Percentiles rank a stretch among this genome's conserved stretches.
phyloP scores from a whole-genome alignment of 2,113 vertebrate species.

The Gasterosteus nipponicus region DNA sequence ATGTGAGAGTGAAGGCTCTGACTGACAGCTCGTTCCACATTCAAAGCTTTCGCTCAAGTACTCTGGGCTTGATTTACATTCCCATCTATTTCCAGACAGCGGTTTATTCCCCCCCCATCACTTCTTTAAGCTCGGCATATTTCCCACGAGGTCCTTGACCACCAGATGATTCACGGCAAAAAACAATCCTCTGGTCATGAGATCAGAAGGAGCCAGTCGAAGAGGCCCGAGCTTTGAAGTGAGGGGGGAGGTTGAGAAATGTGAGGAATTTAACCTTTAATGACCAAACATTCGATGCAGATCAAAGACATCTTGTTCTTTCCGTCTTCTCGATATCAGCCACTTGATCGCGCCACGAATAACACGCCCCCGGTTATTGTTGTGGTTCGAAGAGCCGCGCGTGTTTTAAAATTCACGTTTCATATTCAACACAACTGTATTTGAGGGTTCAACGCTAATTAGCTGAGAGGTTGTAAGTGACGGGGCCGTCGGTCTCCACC shows the following conservation, averaged over 20 bases:
- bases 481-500: neutral
- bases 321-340: neutral
- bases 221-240: slow-evolving; percentile 9
- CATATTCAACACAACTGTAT: neutral
- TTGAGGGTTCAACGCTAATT: neutral
- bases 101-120: neutral
- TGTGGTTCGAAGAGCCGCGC: slow-evolving; percentile 1
- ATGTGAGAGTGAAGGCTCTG: neutral
- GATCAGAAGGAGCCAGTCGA: neutral
- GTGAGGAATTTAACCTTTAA: slow-evolving; percentile 6
- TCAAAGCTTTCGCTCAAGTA: neutral
- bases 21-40: neutral
- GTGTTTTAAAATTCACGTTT: neutral
- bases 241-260: neutral
- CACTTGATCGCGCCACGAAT: neutral
- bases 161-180: neutral
- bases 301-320: neutral
- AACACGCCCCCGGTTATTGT: too few species aligned
- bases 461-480: neutral
- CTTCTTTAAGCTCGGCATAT: neutral
- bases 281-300: neutral
- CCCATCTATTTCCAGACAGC: neutral
- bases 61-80: neutral
- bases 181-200: neutral
- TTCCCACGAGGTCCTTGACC: neutral